These are phyloP conservation scores for Poeciliopsis gracilis DNA, from an alignment of 2,797 vertebrate species.

Conservation along the genomic window DNA sequence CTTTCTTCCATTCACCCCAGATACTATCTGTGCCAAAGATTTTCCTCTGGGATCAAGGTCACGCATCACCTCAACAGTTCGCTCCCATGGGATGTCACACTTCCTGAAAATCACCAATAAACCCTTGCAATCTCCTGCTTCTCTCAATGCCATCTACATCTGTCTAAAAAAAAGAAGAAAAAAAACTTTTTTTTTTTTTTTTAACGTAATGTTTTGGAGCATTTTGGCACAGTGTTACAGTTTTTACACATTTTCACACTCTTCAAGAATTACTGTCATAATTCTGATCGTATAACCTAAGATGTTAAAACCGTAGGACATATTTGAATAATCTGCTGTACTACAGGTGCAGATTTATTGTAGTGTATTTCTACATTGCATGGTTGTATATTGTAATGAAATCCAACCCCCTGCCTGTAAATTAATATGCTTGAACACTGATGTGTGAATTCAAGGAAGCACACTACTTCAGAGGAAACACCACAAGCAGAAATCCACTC, in stretches of 20 bases:
- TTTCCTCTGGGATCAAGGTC: slow-evolving; percentile 68
- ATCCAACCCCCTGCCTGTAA: not conserved
- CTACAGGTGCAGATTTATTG: not conserved
- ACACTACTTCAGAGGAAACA: not conserved
- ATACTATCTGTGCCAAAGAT: slow-evolving; percentile 61
- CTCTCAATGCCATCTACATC: slow-evolving; percentile 11
- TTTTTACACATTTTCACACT: not conserved
- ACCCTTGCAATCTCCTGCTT: slow-evolving; percentile 33
- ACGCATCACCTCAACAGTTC: slow-evolving; percentile 66
- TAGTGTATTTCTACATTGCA: not conserved
- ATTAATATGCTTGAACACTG: not conserved
- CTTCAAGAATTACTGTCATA: not conserved
- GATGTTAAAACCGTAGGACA: not conserved
- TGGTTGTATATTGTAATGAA: not conserved
- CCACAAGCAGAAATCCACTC: not conserved
- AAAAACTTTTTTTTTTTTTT: too few relatives aligned
- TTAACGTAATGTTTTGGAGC: not conserved
- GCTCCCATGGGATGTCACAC: slow-evolving; percentile 69
- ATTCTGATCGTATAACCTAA: not conserved
- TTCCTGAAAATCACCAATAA: slow-evolving; percentile 59
- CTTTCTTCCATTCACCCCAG: slow-evolving; percentile 56
- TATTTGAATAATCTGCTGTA: not conserved
- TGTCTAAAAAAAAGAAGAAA: slow-evolving; percentile 3
- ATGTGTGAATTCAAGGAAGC: not conserved
- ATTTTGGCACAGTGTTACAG: slow-evolving; percentile 5